Evolutionary conservation across 2,113 vertebrate species (phyloP).

Genomic region (Lepidiolamprologus cunningtoni): DNA sequence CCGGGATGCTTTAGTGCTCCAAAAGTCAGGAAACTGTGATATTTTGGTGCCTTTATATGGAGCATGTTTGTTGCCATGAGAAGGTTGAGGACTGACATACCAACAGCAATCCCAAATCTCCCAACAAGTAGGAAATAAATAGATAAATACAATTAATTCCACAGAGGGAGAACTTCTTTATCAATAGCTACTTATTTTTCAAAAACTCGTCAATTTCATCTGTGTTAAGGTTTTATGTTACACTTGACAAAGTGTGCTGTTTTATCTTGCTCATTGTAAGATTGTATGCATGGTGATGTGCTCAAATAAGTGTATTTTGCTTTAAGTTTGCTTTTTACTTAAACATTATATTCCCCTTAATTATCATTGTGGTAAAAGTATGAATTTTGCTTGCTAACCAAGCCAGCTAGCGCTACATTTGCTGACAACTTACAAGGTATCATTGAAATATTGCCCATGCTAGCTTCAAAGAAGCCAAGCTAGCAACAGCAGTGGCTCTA

Average conservation of each 20-base stretch:
- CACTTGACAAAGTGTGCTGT: not conserved
- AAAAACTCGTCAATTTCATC: accelerated
- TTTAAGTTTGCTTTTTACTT: not conserved
- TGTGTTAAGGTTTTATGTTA: not conserved
- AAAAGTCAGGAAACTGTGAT: not conserved
- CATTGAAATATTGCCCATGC: accelerated
- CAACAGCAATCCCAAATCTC: not conserved
- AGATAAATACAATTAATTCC: not conserved
- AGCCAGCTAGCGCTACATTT: not conserved
- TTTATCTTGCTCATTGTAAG: not conserved
- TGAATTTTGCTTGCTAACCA: not conserved
- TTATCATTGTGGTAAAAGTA: not conserved
- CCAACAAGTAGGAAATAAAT: not conserved
- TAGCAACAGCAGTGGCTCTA: not conserved
- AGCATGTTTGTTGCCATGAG: not conserved
- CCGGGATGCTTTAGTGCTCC: not conserved
- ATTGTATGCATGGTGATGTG: not conserved
- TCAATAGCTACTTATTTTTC: not conserved
- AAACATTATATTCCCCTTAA: not conserved
- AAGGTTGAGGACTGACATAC: not conserved
- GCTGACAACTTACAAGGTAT: not conserved
- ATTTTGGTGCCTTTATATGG: not conserved
- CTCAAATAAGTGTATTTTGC: not conserved
- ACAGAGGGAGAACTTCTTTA: not conserved
- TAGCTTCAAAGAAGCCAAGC: not conserved